phyloP scores from a whole-genome alignment of 1,140 invertebrate species.

The Drosophila oshimai region DNA sequence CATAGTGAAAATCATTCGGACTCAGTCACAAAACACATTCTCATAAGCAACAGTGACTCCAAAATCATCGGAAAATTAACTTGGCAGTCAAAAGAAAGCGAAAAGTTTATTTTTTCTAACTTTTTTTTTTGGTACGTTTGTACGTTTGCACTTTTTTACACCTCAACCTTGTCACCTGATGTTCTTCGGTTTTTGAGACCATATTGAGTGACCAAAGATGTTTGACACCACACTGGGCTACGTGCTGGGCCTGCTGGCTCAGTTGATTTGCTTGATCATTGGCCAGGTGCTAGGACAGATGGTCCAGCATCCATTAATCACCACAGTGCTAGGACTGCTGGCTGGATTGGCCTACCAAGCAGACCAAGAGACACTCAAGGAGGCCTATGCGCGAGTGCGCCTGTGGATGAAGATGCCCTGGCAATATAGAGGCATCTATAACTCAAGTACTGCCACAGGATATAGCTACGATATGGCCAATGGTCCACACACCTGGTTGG shows the following conservation, averaged over 20 bases:
- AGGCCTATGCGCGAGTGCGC: not conserved
- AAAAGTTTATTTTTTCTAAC: not conserved
- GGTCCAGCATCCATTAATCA: slow-evolving; percentile 50
- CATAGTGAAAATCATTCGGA: too few species aligned
- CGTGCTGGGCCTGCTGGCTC: slow-evolving; percentile 25
- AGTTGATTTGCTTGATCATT: slow-evolving; percentile 23
- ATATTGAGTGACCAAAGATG: slow-evolving; percentile 12
- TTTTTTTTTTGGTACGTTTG: slow-evolving; percentile 23
- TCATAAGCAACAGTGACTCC: not conserved
- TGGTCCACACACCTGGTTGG: slow-evolving; percentile 82
- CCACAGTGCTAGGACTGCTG: slow-evolving; percentile 33
- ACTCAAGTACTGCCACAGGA: not conserved
- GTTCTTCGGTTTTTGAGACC: not conserved
- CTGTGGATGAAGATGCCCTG: not conserved
- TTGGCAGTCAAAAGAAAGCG: not conserved
- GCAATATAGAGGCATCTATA: not conserved
- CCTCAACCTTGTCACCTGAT: not conserved
- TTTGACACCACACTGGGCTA: slow-evolving; percentile 56
- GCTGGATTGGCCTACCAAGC: slow-evolving; percentile 15
- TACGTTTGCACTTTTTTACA: not conserved
- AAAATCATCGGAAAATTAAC: slow-evolving; percentile 1
- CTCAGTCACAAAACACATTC: slow-evolving; percentile 20
- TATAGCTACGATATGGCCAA: slow-evolving; percentile 33
- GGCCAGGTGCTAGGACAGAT: slow-evolving; percentile 28
- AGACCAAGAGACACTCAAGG: slow-evolving; percentile 26